Conservation (phyloP, 2,888 invertebrate species). For the Agapostemon virescens region DNA sequence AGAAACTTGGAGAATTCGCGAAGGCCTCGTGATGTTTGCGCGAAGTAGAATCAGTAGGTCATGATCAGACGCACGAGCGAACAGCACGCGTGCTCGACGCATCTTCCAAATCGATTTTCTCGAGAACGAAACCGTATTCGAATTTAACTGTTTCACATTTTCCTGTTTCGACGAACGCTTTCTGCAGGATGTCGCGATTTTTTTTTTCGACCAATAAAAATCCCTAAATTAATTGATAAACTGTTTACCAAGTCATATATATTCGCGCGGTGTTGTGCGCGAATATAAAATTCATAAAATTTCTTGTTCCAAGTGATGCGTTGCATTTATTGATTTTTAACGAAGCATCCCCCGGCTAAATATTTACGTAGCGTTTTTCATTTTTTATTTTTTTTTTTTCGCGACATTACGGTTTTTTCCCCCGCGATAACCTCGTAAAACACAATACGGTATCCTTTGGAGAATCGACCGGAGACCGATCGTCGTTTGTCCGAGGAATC, state of each 20-base stretch:
- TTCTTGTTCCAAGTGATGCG: background rate
- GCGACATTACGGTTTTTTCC: too few relatives aligned
- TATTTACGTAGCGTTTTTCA: background rate
- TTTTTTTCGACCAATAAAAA: background rate
- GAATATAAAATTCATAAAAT: background rate
- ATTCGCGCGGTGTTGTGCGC: background rate
- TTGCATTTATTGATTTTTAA: background rate
- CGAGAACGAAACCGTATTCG: background rate
- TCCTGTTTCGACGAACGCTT: background rate
- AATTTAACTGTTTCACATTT: background rate
- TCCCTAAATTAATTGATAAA: background rate
- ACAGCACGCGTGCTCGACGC: background rate
- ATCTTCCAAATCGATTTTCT: background rate
- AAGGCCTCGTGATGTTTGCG: background rate
- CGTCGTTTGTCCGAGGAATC: background rate
- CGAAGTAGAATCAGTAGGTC: background rate
- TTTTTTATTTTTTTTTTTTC: background rate
- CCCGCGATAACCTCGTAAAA: background rate
- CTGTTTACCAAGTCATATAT: background rate
- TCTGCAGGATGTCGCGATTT: background rate
- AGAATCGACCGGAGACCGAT: constrained; percentile 3
- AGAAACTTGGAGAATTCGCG: background rate
- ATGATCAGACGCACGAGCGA: background rate
- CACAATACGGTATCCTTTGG: background rate
- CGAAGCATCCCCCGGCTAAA: background rate